Base-by-base conservation (phyloP, 2,113 vertebrate genomes). In the Mastomys coucha region DNA sequence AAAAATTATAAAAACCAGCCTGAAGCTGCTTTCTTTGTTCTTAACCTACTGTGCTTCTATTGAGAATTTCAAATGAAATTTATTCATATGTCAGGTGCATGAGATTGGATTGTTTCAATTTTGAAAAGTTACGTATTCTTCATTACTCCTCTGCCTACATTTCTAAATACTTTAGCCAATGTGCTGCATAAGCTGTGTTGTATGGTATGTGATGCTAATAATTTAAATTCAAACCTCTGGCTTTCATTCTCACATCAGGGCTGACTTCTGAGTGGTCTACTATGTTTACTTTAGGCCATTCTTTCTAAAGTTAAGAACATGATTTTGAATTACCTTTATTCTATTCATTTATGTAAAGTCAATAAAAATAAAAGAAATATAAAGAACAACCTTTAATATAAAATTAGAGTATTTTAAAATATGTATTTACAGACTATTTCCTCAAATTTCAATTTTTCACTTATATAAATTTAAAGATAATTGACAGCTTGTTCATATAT, bases 1-100 rank as follows among this genome's bases (percentile, higher is more conserved):
- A 97, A 96, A 97, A 97, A 97, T 95, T 95, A 96, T 94, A 77
- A 97, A 97, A 97, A 97, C 81, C 89, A 97, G 89, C 87, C 88
- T 77, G 77, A 94, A 98, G 78, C 82, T 70, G n/a, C 20, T 70
- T 96, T 89, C 95, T 97, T 98, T 98, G 96, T 97, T 96, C 87
- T 97, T 88, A 96, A 90, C 31, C 53, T 88, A 69, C 81, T 77
- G 53, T 85, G 80, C 65, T 85, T 92, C 88, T 91, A 95, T 88
- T 96, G 97, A 96, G 63, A 67, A 28, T 94, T 94, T 95, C 78
- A 94, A 91, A 88, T 86, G 75, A 91, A 91, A 97, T 95, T 81
- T 96, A 93, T 95, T 97, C 95, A 88, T 36, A 63, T 77, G 91
- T 91, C 87, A 93, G 82, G 24, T 96, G 20, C 58, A 78, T 73